phyloP scores from a whole-genome alignment of 2,888 invertebrate species.

The Xanthia icteritia region DNA sequence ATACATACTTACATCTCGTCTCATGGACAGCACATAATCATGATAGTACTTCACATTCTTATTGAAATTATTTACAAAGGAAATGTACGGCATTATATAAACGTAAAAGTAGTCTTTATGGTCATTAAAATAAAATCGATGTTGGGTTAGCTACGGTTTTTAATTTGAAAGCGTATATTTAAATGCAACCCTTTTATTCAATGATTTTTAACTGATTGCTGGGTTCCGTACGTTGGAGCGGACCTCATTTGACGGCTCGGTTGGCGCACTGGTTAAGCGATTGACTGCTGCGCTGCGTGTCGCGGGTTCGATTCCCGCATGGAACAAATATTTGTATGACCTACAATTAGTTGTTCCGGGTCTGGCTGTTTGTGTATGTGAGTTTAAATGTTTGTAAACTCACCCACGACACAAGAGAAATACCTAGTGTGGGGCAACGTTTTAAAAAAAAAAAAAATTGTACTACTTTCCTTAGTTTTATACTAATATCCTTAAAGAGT shows the following conservation, averaged over 20 bases:
- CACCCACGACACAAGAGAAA: too few species aligned
- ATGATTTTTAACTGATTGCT: neutral
- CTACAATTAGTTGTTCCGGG: too few species aligned
- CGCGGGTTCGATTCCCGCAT: too few species aligned
- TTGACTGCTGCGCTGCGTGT: too few species aligned
- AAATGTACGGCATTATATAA: neutral
- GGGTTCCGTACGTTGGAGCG: slow-evolving; percentile 25
- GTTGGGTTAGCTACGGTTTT: slow-evolving; percentile 19
- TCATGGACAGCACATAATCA: neutral
- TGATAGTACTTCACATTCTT: slow-evolving; percentile 26
- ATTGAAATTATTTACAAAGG: slow-evolving; percentile 53
- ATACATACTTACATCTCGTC: neutral
- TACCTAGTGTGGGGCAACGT: too few species aligned
- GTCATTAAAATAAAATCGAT: neutral
- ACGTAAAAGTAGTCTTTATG: slow-evolving; percentile 16
- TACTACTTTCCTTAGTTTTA: neutral
- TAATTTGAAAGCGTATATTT: slow-evolving; percentile 36
- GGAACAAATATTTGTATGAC: too few species aligned
- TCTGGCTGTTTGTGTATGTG: too few species aligned
- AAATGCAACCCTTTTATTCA: slow-evolving; percentile 31
- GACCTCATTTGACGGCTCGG: too few species aligned
- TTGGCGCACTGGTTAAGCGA: too few species aligned
- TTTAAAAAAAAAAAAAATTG: too few species aligned
- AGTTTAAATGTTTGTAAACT: too few species aligned
- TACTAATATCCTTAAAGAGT: neutral